Evolutionary conservation across 1,140 invertebrate genomes (phyloP), one percentile per base, ranked within the genome.

Genomic region (Drosophila equinoxialis): DNA sequence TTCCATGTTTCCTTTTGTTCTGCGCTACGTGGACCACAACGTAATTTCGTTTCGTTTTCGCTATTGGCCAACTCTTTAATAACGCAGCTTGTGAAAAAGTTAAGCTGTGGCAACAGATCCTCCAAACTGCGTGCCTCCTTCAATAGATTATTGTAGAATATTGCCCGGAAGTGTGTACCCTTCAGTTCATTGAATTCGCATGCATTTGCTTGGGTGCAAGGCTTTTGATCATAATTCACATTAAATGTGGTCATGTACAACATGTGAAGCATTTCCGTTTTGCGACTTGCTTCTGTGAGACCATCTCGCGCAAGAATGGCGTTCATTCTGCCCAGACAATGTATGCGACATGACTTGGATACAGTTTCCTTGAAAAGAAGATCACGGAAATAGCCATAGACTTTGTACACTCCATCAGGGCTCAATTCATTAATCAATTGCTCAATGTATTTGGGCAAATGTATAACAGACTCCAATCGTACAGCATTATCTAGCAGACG

Each of bases 281-380:
- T 57, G 0, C 26, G 42, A 1, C 57, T 63, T 1, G 69, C 66
- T 23, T 85, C 48, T 1, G 37, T 6, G 1, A 78, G 42, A 10
- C 71, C 13, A 2, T 65, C 11, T 7, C 73, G 23, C 17, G 72
- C 57, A 30, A 79, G n/a, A 1, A 83, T 62, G 0, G 45, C 23
- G 4, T 87, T 70, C 76, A 86, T 74, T 26, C 87, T 69, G 11
- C 66, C 73, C 0, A 86, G 61, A 14, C 60, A n/a, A 62, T 62
- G n/a, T 61, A 86, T 6, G 7, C 42, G n/a, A 17, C 5, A 7
- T 20, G 35, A 26, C 20, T 60, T 17, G 26, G 61, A 63, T 20
- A 30, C 13, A 17, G 3, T 23, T 20, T 42, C 10, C 5, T 42
- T 37, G 6, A 13, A 5, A 11, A 76, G 35, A 2, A 63, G 20